These are phyloP conservation scores for Himalopsyche japonica DNA, from an alignment of 2,888 invertebrate genomes.

Conservation along the genomic window DNA sequence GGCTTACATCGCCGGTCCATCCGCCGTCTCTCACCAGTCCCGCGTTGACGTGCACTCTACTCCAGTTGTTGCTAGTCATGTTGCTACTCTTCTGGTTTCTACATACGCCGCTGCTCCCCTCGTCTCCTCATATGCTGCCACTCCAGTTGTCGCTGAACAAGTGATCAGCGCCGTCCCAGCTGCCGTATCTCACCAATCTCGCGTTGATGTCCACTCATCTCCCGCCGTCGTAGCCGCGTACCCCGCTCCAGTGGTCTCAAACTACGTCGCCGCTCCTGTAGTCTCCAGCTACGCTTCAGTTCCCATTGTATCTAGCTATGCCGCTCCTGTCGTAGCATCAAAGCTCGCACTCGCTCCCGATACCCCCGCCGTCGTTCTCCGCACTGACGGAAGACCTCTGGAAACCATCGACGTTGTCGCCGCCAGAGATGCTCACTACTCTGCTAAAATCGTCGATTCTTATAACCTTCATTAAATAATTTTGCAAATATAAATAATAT, in stretches of 20 bases:
- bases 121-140: conserved; percentile 27
- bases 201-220: conserved; percentile 52
- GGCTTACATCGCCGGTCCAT: conserved; percentile 43
- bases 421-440: conserved; percentile 56
- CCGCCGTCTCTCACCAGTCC: conserved; percentile 49
- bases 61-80: conserved; percentile 31
- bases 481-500: no score
- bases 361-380: conserved; percentile 55
- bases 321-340: conserved; percentile 42
- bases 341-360: conserved; percentile 56
- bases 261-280: conserved; percentile 22
- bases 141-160: conserved; percentile 32
- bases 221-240: conserved; percentile 48
- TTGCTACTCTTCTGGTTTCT: conserved; percentile 19
- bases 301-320: conserved; percentile 35
- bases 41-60: conserved; percentile 49
- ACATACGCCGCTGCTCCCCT: conserved; percentile 48
- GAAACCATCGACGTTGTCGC: conserved; percentile 58
- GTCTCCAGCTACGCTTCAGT: conserved; percentile 34
- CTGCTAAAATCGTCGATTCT: conserved; percentile 55
- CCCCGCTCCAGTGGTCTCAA: conserved; percentile 43
- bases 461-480: conserved; percentile 38
- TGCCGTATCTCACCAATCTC: conserved; percentile 56
- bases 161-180: conserved; percentile 50
- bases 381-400: conserved; percentile 56